Evolutionary conservation across 2,797 vertebrate species (phyloP), one percentile per base, ranked within the genome.

Genomic region (Acipenser oxyrinchus): DNA sequence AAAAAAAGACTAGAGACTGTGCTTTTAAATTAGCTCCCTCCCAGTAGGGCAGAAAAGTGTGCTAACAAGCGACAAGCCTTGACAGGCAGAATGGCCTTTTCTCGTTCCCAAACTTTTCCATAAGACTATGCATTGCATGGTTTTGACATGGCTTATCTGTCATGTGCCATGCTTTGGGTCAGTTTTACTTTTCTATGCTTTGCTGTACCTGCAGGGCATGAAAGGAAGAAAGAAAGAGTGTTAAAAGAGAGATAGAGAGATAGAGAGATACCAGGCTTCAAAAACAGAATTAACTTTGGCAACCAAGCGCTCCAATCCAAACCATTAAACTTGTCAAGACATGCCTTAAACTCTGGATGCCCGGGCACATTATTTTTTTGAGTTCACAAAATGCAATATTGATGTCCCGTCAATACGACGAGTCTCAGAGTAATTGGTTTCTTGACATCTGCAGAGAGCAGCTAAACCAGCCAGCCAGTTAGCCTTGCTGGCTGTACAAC

Each of bases 361-460:
- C 52, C 9, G 52, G 9, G 52, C 4, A 55, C 52, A 9, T 55
- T 4, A 55, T 55, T 9, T 9, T 9, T 55, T n/a, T 9, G 52
- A 13, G 60, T 9, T 62, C 9, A 62, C 18, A 37, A 62, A 62
- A 62, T 37, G 18, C 60, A 62, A 18, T 62, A 62, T 62, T 48
- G 60, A 62, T 48, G 60, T 62, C 60, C 60, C 48, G 18, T 62
- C 13, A 62, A 37, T 62, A 9, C 13, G 23, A 48, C 23, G 23
- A 37, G 60, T 8, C 60, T 62, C 60, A n/a, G 6, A 48, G 60
- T 37, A 62, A 62, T 62, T 62, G 60, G 6, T 62, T 62, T 62
- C 18, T 62, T 62, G 13, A 62, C 8, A 9, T 23, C 15, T 62
- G 60, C 7, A 9, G 8, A 10, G 60, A 62, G 48, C 10, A 62